A percentile compares a stretch with the other conserved stretches of the same genome.
Conservation (phyloP, 2,888 invertebrate species). For the Temnothorax ravouxi region DNA sequence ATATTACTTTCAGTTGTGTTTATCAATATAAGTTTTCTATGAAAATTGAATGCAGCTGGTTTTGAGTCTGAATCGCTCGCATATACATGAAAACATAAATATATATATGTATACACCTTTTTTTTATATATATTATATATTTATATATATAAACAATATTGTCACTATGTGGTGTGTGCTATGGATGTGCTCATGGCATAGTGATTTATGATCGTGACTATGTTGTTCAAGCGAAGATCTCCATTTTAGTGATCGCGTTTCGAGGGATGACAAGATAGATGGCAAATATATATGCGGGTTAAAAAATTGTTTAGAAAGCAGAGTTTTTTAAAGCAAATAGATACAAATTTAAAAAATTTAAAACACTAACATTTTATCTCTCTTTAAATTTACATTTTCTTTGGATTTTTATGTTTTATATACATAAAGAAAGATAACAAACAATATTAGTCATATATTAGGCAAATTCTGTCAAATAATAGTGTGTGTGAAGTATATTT, state of each 20-base stretch:
- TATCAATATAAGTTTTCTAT: constrained; percentile 1
- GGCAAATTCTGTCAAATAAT: constrained; percentile 6
- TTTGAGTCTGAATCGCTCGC: constrained; percentile 62
- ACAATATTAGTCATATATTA: neutral
- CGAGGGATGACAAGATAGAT: constrained; percentile 45
- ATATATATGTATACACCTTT: constrained; percentile 66
- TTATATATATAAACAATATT: constrained; percentile 61
- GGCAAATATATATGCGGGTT: neutral
- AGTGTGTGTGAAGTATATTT: neutral
- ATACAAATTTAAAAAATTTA: neutral
- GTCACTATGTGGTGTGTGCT: constrained; percentile 73
- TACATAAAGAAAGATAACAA: neutral
- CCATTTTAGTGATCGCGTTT: constrained; percentile 55
- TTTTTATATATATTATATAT: constrained; percentile 62
- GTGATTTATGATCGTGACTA: constrained; percentile 75
- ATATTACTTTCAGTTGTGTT: neutral
- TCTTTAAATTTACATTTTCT: constrained; percentile 8
- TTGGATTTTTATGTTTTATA: neutral
- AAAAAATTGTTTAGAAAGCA: neutral
- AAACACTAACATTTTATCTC: neutral
- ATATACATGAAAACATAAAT: constrained; percentile 65
- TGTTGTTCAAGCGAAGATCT: constrained; percentile 72
- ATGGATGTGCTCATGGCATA: constrained; percentile 79
- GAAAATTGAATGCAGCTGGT: constrained; percentile 49
- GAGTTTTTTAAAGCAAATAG: neutral